Conservation (phyloP, 2,113 vertebrate genomes). For the Erythrocercus mccallii region DNA sequence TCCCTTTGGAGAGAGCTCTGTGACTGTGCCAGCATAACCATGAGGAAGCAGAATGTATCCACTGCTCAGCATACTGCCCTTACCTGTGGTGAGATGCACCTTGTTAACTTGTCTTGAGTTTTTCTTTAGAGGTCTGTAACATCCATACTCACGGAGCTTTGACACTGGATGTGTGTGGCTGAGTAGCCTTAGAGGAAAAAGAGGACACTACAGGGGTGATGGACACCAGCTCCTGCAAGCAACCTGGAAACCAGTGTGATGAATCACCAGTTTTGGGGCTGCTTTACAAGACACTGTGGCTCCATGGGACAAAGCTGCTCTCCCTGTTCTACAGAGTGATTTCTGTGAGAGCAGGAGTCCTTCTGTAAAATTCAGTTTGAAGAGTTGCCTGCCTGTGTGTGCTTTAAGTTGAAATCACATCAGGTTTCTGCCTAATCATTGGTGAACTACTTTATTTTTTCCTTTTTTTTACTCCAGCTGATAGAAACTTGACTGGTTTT, state of each 20-base stretch:
- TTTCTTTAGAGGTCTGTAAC: neutral
- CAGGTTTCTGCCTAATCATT: neutral
- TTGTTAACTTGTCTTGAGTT: neutral
- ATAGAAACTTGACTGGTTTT: neutral
- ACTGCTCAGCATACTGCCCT: neutral
- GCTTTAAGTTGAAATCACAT: neutral
- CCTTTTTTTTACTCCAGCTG: neutral
- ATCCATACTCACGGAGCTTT: rapidly evolving
- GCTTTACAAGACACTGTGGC: neutral
- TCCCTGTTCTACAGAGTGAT: neutral
- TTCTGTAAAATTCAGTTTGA: neutral
- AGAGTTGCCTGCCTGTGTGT: neutral
- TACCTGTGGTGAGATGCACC: neutral
- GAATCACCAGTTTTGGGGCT: neutral
- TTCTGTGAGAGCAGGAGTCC: neutral
- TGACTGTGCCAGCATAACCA: neutral
- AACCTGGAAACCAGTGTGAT: neutral
- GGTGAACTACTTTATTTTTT: rapidly evolving
- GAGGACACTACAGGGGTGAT: neutral
- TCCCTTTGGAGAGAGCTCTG: neutral
- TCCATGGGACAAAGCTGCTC: neutral
- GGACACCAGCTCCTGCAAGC: neutral
- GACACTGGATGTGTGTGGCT: neutral
- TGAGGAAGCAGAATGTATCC: neutral
- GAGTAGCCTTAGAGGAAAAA: neutral